These are phyloP conservation scores for Pampusana beccarii DNA, from an alignment of 2,113 vertebrate species.

Conservation along the genomic window DNA sequence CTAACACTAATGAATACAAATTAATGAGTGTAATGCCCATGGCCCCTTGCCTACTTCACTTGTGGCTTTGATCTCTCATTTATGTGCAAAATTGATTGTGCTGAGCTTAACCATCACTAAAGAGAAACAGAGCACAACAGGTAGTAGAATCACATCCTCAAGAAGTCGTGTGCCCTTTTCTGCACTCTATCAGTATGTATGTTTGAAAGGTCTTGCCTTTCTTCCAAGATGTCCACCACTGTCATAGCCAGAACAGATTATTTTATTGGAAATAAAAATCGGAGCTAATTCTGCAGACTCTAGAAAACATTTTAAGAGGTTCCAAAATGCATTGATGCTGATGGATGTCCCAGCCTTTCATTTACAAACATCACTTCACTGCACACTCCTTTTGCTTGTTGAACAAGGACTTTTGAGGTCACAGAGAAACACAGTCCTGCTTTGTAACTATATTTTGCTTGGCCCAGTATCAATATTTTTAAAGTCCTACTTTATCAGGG, in stretches of 20 bases:
- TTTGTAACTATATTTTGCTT: constrained; percentile 19
- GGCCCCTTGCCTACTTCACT: neutral
- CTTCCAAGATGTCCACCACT: neutral
- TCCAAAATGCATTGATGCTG: neutral
- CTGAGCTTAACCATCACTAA: neutral
- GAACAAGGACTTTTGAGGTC: neutral
- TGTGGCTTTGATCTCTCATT: neutral
- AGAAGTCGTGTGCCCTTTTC: neutral
- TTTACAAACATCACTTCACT: neutral
- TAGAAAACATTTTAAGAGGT: neutral
- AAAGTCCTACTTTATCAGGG: neutral
- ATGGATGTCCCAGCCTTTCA: neutral
- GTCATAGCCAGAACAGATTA: neutral
- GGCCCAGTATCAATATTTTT: neutral
- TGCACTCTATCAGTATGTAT: neutral
- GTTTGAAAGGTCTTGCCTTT: neutral
- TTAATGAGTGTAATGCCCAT: neutral
- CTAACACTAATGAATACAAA: neutral
- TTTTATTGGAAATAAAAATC: neutral
- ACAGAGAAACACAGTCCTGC: neutral
- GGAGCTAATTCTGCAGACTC: neutral
- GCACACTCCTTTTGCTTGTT: neutral
- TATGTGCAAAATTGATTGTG: neutral
- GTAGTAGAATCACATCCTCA: neutral
- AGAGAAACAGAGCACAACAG: neutral